Evolutionary conservation across 2,888 invertebrate genomes (phyloP).

Genomic region (Tuberolachnus salignus): DNA sequence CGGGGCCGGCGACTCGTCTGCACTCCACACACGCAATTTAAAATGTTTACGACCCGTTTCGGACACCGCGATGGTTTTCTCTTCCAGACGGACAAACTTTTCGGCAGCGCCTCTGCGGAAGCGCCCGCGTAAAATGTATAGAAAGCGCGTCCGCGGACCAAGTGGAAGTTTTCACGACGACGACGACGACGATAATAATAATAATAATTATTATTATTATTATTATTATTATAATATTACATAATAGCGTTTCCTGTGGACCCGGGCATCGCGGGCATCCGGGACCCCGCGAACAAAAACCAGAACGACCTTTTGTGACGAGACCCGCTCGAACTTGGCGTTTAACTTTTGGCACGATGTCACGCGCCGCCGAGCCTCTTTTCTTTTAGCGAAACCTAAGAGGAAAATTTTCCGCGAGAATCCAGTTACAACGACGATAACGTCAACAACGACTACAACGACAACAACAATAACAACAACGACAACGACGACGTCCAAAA

Average conservation of each 20-base stretch:
- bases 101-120: background rate
- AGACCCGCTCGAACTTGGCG: constrained; percentile 32
- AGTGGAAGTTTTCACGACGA: constrained; percentile 48
- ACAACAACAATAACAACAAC: too few species aligned
- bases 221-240: constrained; percentile 48
- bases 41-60: too few species aligned
- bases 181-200: too few species aligned
- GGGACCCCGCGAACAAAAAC: constrained; percentile 33
- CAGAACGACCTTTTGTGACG: constrained; percentile 37
- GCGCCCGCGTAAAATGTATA: background rate
- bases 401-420: constrained; percentile 1
- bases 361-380: constrained; percentile 7
- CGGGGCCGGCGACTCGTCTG: too few species aligned
- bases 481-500: too few species aligned
- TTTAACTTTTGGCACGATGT: constrained; percentile 47
- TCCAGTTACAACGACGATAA: background rate
- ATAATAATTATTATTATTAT: too few species aligned
- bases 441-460: too few species aligned
- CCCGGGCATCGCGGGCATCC: constrained; percentile 25
- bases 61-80: background rate
- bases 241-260: constrained; percentile 41
- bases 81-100: constrained; percentile 24
- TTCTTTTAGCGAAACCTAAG: constrained; percentile 10
- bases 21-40: too few species aligned
- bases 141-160: constrained; percentile 4